Percentiles rank a stretch among this genome's conserved stretches.
These are phyloP conservation scores for Stratiomys singularior DNA, from an alignment of 2,888 invertebrate genomes.

Conservation along the genomic window DNA sequence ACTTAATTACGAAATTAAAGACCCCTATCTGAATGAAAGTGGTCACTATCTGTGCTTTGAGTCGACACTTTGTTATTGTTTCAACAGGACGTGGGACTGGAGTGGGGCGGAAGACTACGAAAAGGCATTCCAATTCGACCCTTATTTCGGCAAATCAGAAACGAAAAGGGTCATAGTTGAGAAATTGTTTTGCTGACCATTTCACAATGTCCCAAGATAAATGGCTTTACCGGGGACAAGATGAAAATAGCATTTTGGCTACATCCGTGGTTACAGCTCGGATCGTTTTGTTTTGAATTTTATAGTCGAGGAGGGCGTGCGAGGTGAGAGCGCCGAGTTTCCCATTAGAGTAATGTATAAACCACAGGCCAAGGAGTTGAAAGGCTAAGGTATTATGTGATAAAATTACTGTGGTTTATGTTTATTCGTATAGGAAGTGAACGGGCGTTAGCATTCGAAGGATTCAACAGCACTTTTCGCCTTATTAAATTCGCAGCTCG, in stretches of 20 bases:
- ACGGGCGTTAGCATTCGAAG: neutral
- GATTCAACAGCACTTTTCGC: too few relatives aligned
- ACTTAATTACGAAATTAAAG: slow-evolving; percentile 39
- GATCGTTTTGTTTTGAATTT: slow-evolving; percentile 21
- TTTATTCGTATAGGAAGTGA: neutral
- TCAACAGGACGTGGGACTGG: neutral
- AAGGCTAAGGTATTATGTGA: neutral
- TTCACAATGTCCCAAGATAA: slow-evolving; percentile 29
- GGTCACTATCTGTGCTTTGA: slow-evolving; percentile 5
- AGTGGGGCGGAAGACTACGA: neutral
- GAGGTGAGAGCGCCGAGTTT: neutral
- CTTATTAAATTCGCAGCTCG: too few relatives aligned
- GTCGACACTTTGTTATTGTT: slow-evolving; percentile 5
- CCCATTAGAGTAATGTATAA: slow-evolving; percentile 14
- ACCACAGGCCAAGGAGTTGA: slow-evolving; percentile 5
- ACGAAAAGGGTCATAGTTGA: slow-evolving; percentile 31
- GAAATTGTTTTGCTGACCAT: slow-evolving; percentile 39
- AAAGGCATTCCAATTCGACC: slow-evolving; percentile 1
- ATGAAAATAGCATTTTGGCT: slow-evolving; percentile 30
- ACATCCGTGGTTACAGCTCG: neutral
- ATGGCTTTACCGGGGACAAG: slow-evolving; percentile 29
- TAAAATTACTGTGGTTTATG: neutral
- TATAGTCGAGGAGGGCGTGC: neutral
- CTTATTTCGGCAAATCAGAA: slow-evolving; percentile 12
- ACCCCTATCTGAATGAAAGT: slow-evolving; percentile 4